phyloP scores from a whole-genome alignment of 2,113 vertebrate genomes.

The Suncus etruscus region DNA sequence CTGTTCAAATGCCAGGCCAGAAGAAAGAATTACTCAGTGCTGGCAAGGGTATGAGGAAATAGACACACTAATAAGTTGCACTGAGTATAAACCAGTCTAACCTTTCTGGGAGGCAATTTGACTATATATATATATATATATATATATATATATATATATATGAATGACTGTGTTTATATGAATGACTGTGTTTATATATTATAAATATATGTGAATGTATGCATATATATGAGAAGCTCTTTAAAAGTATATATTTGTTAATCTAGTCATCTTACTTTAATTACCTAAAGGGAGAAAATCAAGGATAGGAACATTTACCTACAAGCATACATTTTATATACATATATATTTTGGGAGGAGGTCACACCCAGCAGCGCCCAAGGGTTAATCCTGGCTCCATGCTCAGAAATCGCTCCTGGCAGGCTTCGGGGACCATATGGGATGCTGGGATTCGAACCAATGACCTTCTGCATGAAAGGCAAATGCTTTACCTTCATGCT shows the following conservation, averaged over 20 bases:
- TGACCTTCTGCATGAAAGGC: too few relatives aligned
- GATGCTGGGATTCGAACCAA: too few relatives aligned
- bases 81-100: background rate
- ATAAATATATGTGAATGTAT: too few relatives aligned
- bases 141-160: too few relatives aligned
- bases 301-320: conserved; percentile 9
- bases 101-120: conserved; percentile 6
- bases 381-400: too few relatives aligned
- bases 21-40: background rate
- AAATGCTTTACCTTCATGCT: too few relatives aligned
- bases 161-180: too few relatives aligned
- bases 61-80: conserved; percentile 8
- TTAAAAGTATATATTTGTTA: conserved; percentile 2
- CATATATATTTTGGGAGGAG: too few relatives aligned
- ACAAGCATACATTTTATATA: background rate
- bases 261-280: background rate
- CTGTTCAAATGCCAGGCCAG: background rate
- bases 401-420: too few relatives aligned
- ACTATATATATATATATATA: background rate
- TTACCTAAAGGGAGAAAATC: background rate
- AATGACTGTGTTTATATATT: too few relatives aligned
- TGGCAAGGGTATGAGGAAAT: conserved; percentile 8
- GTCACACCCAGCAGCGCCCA: too few relatives aligned
- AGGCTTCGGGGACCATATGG: too few relatives aligned
- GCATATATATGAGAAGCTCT: background rate